These are phyloP conservation scores for Luperina testacea DNA, from an alignment of 2,888 invertebrate species.

Conservation along the genomic window DNA sequence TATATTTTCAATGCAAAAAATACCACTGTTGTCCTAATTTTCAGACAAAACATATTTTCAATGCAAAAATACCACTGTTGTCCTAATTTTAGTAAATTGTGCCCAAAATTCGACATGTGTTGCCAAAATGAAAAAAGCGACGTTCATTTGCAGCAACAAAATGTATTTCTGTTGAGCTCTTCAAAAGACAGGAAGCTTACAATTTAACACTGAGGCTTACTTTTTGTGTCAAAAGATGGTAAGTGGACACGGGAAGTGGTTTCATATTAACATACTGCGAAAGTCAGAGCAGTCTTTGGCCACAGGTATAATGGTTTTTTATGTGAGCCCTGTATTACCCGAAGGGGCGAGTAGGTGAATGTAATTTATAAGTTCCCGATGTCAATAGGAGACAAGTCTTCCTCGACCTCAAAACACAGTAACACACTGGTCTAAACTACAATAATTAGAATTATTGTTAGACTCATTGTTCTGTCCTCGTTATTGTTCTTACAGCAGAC, in stretches of 20 bases:
- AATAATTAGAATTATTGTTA: not conserved
- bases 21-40: conserved; percentile 12
- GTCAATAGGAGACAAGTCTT: not conserved
- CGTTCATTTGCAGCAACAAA: conserved; percentile 14
- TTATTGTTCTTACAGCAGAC: not conserved
- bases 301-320: not conserved
- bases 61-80: not conserved
- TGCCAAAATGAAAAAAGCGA: conserved; percentile 20
- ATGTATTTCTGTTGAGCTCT: conserved; percentile 24
- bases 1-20: conserved; percentile 1
- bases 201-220: conserved; percentile 41
- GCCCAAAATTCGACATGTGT: conserved; percentile 22
- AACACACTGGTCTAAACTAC: not conserved
- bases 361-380: not conserved
- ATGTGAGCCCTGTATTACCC: too few species aligned
- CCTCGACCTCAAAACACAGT: not conserved
- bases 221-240: conserved; percentile 51
- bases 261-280: conserved; percentile 40
- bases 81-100: conserved; percentile 25
- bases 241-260: too few species aligned
- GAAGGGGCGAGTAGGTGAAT: not conserved
- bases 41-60: conserved; percentile 3
- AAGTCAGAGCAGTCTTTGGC: not conserved
- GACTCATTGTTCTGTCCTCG: not conserved
- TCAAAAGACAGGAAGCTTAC: conserved; percentile 54